phyloP scores from a whole-genome alignment of 2,113 vertebrate species.

The Nanorana parkeri region DNA sequence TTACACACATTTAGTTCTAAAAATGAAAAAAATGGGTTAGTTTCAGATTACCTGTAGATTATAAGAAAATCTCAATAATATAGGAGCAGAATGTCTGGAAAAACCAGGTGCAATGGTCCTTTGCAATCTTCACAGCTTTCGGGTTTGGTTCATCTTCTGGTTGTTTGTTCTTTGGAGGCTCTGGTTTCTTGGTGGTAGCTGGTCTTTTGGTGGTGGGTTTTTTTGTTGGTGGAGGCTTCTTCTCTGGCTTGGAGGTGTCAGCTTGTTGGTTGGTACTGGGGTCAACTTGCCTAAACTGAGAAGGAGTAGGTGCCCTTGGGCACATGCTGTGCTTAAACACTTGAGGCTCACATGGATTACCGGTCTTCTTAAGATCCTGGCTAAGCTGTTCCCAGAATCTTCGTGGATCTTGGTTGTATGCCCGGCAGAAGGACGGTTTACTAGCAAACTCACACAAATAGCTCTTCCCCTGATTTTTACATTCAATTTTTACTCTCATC shows the following conservation, averaged over 20 bases:
- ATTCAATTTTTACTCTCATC: constrained; percentile 71
- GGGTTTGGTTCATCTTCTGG: constrained; percentile 55
- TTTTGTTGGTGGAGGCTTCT: constrained; percentile 25
- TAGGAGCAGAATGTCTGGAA: constrained; percentile 76
- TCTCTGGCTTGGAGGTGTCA: constrained; percentile 5
- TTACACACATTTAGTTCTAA: no score
- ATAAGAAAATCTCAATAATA: constrained; percentile 74
- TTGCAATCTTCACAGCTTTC: constrained; percentile 72
- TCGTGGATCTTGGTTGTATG: constrained; percentile 77
- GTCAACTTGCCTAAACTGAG: constrained; percentile 71
- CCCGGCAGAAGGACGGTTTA: constrained; percentile 72
- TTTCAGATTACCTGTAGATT: constrained; percentile 63
- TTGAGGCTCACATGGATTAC: constrained; percentile 71
- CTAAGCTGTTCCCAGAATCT: constrained; percentile 81
- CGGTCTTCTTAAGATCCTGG: constrained; percentile 71
- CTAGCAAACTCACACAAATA: constrained; percentile 84
- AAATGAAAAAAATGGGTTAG: no score
- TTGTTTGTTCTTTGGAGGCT: constrained; percentile 45
- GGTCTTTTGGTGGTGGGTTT: constrained; percentile 48
- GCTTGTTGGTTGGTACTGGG: constrained; percentile 63
- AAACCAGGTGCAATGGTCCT: constrained; percentile 79
- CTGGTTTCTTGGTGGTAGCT: constrained; percentile 26
- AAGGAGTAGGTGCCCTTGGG: constrained; percentile 71
- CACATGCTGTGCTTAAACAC: constrained; percentile 76
- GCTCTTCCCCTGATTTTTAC: constrained; percentile 62